Conservation (phyloP, 1,140 invertebrate genomes). For the Oscheius sp. region DNA sequence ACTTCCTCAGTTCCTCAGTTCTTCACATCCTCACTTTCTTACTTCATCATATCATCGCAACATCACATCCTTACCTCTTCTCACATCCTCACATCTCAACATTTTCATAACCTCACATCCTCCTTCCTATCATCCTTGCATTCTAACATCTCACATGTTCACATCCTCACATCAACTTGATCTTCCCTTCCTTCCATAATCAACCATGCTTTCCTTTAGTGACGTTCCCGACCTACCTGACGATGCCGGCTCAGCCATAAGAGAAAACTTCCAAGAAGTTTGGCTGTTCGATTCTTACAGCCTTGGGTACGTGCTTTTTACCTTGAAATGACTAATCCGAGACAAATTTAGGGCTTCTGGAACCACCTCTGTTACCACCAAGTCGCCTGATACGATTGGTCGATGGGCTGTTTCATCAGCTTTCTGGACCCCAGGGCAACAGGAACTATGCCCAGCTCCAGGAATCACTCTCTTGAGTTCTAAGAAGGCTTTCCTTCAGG, state of each 20-base stretch:
- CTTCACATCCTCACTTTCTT: no score
- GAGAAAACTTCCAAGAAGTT: conserved; percentile 15
- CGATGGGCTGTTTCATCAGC: conserved; percentile 31
- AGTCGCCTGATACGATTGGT: conserved; percentile 28
- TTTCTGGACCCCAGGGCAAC: conserved; percentile 31
- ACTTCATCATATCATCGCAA: no score
- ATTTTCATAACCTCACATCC: no score
- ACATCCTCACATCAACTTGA: no score
- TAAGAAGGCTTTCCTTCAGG: conserved; percentile 31
- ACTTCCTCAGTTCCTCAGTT: no score
- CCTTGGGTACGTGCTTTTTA: background rate
- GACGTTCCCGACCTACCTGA: background rate
- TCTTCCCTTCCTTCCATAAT: no score
- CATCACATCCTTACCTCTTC: no score
- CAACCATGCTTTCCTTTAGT: no score
- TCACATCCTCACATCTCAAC: no score
- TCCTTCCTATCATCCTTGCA: no score
- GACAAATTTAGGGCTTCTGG: no score
- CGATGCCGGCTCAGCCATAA: background rate
- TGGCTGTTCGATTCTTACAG: background rate
- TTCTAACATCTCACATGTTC: no score
- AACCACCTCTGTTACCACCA: conserved; percentile 1
- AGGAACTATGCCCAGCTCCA: conserved; percentile 17
- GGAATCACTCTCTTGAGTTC: background rate
- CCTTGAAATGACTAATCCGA: background rate